Conservation (phyloP, 1,140 invertebrate genomes). For the Frieseomelitta varia region DNA sequence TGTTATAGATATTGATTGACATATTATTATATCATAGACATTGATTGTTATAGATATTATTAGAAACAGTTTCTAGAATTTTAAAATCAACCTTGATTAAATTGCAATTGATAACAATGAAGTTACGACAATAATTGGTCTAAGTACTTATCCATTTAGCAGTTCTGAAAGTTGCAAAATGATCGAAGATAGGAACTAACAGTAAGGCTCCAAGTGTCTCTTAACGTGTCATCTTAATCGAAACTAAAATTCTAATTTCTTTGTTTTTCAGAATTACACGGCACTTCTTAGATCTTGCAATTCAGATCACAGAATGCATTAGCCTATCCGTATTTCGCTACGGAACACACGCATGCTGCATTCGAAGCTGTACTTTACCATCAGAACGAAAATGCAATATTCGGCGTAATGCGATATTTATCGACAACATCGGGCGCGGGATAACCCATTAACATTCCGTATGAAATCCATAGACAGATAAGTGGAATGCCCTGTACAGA, state of each 20-base stretch:
- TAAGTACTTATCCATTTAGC: too few relatives aligned
- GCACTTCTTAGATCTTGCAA: neutral
- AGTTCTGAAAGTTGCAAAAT: neutral
- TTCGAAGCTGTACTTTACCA: neutral
- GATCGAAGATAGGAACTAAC: neutral
- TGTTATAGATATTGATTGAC: too few relatives aligned
- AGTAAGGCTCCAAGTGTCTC: neutral
- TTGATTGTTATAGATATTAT: too few relatives aligned
- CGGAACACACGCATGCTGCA: neutral
- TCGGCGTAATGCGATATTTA: neutral
- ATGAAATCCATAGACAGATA: conserved; percentile 32
- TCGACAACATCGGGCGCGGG: neutral
- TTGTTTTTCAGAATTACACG: neutral
- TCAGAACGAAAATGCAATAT: neutral
- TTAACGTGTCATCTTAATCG: neutral
- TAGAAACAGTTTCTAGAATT: too few relatives aligned
- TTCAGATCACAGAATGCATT: neutral
- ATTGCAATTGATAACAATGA: too few relatives aligned
- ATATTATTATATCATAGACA: too few relatives aligned
- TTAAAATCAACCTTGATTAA: too few relatives aligned
- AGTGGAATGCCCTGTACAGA: conserved; percentile 31
- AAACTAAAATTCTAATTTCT: neutral
- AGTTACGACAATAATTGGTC: too few relatives aligned
- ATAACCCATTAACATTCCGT: conserved; percentile 15
- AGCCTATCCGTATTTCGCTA: neutral